Conservation (phyloP, 2,888 invertebrate species). For the Nebria brevicollis region DNA sequence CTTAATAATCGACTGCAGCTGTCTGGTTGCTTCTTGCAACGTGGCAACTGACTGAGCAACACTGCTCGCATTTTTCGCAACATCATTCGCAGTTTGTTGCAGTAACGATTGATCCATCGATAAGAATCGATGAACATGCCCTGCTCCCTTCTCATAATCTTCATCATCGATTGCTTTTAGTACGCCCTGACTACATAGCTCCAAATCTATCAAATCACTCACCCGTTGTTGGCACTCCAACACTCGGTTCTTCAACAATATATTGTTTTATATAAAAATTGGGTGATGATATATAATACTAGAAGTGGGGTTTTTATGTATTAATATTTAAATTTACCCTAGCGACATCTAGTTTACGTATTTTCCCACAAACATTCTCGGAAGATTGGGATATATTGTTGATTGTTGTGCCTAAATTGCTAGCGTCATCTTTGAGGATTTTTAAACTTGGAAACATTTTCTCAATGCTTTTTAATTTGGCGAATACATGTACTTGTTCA, state of each 20-base stretch:
- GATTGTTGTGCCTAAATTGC: constrained; percentile 85
- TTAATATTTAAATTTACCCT: constrained; percentile 68
- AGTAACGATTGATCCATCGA: constrained; percentile 89
- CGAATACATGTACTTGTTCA: constrained; percentile 80
- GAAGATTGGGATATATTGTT: constrained; percentile 87
- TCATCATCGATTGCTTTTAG: constrained; percentile 92
- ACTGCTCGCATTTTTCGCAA: constrained; percentile 75
- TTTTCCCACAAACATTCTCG: constrained; percentile 95
- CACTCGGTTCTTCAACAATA: constrained; percentile 77
- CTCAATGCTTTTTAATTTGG: constrained; percentile 81
- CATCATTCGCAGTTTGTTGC: constrained; percentile 79
- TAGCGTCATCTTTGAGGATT: constrained; percentile 79
- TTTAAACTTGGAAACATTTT: constrained; percentile 84
- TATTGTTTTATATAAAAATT: neutral
- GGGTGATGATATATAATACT: constrained; percentile 8
- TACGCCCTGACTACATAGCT: constrained; percentile 97
- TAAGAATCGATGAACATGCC: constrained; percentile 92
- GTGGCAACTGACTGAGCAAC: constrained; percentile 77
- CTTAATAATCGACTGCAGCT: constrained; percentile 76
- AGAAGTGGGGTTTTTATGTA: constrained; percentile 50
- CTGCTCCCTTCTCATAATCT: constrained; percentile 97
- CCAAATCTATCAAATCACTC: constrained; percentile 93
- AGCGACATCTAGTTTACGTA: constrained; percentile 90
- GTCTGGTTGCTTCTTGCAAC: constrained; percentile 79
- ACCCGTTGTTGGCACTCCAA: constrained; percentile 94